Evolutionary conservation across 1,140 invertebrate genomes (phyloP).

Genomic region (Bombus haemorrhoidalis): DNA sequence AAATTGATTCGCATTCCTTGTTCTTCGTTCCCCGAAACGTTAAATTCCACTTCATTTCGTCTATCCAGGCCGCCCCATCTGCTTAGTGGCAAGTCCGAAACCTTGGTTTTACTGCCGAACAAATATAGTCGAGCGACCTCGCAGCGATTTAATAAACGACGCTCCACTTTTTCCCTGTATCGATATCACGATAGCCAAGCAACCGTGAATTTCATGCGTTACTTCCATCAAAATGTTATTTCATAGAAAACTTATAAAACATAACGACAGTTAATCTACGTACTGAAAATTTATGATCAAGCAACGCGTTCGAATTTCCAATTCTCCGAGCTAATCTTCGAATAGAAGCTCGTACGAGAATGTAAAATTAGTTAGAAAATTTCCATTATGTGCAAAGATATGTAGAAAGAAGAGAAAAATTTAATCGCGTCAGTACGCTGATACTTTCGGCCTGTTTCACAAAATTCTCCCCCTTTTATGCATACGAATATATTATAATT

Average conservation of each 20-base stretch:
- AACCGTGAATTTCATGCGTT: conserved; percentile 6
- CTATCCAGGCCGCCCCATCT: conserved; percentile 8
- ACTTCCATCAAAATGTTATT: conserved; percentile 10
- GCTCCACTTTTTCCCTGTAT: conserved; percentile 24
- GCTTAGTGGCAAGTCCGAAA: conserved; percentile 21
- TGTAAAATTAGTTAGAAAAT: neutral
- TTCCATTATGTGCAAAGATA: neutral
- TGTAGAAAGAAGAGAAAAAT: neutral
- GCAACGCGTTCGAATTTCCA: neutral
- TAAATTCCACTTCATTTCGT: conserved; percentile 28
- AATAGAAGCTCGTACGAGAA: neutral
- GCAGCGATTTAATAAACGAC: conserved; percentile 34
- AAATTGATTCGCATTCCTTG: too few species aligned
- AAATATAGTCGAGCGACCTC: neutral
- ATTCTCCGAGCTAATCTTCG: neutral
- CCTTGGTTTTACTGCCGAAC: conserved; percentile 30
- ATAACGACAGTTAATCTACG: neutral
- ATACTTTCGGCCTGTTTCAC: neutral
- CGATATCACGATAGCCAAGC: neutral
- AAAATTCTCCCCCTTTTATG: too few species aligned
- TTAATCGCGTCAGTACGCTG: neutral
- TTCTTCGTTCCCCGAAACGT: conserved; percentile 9
- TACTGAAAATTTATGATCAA: neutral
- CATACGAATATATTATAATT: neutral
- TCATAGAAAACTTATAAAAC: neutral